Evolutionary conservation across 2,797 vertebrate species (phyloP).

Genomic region (Chrysocyon brachyurus): DNA sequence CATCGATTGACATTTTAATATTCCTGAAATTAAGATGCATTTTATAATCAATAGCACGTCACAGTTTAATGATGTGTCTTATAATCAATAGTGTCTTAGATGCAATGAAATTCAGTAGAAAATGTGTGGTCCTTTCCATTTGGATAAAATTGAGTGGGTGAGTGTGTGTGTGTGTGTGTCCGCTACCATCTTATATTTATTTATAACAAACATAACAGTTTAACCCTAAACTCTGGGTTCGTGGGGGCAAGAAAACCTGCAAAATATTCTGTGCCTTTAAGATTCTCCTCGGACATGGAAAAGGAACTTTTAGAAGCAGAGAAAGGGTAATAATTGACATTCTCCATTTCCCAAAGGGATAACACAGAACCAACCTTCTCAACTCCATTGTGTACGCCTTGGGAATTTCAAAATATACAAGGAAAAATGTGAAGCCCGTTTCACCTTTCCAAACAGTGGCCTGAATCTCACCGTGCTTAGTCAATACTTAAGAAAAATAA

Average conservation of each 20-base stretch:
- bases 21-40: neutral
- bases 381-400: neutral
- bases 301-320: neutral
- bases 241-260: neutral
- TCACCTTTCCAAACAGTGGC: slow-evolving; percentile 29
- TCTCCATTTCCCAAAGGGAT: slow-evolving; percentile 40
- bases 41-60: neutral
- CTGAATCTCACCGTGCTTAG: neutral
- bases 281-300: neutral
- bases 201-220: neutral
- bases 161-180: neutral
- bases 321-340: slow-evolving; percentile 21
- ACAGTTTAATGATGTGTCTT: slow-evolving; percentile 4
- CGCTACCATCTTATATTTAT: neutral
- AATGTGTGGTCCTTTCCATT: neutral
- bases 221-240: neutral
- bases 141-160: neutral
- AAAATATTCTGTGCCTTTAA: neutral
- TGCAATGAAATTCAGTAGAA: neutral
- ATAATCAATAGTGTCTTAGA: neutral
- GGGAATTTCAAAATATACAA: slow-evolving; percentile 71
- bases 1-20: neutral
- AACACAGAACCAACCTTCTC: neutral
- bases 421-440: neutral
- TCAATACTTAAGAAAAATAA: slow-evolving; percentile 50